These are phyloP conservation scores for Selene dorsalis DNA, from an alignment of 2,797 vertebrate genomes.

Conservation along the genomic window DNA sequence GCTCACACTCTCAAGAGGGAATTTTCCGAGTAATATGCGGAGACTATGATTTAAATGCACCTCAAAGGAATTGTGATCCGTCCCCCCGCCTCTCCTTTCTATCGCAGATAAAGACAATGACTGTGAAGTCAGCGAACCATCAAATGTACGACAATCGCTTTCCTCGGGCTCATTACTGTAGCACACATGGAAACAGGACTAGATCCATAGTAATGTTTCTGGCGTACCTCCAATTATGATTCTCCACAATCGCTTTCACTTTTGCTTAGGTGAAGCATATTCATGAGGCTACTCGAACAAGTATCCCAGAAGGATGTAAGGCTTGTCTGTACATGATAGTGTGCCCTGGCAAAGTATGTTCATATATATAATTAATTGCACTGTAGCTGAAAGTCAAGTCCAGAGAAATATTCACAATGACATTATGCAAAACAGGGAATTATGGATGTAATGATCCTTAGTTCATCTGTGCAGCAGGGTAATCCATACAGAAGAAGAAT, in stretches of 20 bases:
- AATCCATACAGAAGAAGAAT: conserved; percentile 54
- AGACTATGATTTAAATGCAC: conserved; percentile 82
- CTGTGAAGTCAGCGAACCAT: conserved; percentile 72
- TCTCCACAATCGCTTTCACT: conserved; percentile 40
- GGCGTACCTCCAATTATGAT: conserved; percentile 65
- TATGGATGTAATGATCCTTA: conserved; percentile 71
- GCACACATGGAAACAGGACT: conserved; percentile 46
- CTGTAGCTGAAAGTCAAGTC: conserved; percentile 64
- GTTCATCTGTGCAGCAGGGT: conserved; percentile 45
- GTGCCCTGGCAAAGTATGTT: conserved; percentile 44
- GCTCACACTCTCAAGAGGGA: conserved; percentile 74
- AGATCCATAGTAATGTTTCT: conserved; percentile 60
- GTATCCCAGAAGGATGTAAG: conserved; percentile 37
- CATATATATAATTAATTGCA: conserved; percentile 66
- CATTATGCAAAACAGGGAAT: conserved; percentile 75
- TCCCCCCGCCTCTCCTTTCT: conserved; percentile 58
- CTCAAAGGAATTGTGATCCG: conserved; percentile 73
- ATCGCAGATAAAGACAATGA: conserved; percentile 78
- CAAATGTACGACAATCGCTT: conserved; percentile 80
- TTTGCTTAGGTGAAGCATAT: conserved; percentile 67
- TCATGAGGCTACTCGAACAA: conserved; percentile 57
- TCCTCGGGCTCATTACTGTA: conserved; percentile 73
- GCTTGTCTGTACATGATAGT: conserved; percentile 44
- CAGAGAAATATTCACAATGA: conserved; percentile 60
- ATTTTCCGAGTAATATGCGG: conserved; percentile 77